These are phyloP conservation scores for Macroglossus sobrinus DNA, from an alignment of 2,113 vertebrate genomes.

Conservation along the genomic window DNA sequence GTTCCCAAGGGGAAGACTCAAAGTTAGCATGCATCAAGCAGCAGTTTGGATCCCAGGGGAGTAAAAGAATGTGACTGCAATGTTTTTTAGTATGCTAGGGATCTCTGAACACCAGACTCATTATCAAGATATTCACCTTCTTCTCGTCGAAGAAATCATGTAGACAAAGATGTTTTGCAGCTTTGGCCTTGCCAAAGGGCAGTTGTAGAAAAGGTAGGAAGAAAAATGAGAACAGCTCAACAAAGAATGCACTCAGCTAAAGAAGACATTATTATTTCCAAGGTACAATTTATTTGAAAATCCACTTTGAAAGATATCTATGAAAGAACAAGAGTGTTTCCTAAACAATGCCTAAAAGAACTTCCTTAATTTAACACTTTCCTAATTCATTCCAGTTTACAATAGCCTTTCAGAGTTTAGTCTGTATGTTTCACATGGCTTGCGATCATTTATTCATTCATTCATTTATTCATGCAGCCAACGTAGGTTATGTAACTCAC, in stretches of 20 bases:
- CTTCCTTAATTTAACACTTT: neutral
- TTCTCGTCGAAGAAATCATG: neutral
- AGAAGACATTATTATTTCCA: neutral
- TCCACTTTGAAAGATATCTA: neutral
- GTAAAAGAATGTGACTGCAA: neutral
- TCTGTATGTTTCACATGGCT: neutral
- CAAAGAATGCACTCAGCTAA: neutral
- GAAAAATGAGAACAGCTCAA: neutral
- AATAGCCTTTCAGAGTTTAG: neutral
- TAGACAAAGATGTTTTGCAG: neutral
- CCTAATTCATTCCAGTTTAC: neutral
- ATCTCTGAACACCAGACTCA: neutral
- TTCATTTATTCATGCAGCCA: neutral
- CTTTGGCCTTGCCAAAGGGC: neutral
- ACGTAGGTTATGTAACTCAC: neutral
- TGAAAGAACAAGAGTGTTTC: neutral
- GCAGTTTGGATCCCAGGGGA: neutral
- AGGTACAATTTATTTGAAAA: slow-evolving; percentile 31
- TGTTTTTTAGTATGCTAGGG: neutral
- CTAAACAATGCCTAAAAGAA: neutral
- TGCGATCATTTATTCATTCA: neutral
- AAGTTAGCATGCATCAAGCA: neutral
- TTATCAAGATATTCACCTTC: neutral
- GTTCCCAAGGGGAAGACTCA: neutral
- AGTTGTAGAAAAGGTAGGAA: slow-evolving; percentile 5